These are phyloP conservation scores for Trachythela sp. DNA, from an alignment of 64 coral and sea anemone species.

Conservation along the genomic window DNA sequence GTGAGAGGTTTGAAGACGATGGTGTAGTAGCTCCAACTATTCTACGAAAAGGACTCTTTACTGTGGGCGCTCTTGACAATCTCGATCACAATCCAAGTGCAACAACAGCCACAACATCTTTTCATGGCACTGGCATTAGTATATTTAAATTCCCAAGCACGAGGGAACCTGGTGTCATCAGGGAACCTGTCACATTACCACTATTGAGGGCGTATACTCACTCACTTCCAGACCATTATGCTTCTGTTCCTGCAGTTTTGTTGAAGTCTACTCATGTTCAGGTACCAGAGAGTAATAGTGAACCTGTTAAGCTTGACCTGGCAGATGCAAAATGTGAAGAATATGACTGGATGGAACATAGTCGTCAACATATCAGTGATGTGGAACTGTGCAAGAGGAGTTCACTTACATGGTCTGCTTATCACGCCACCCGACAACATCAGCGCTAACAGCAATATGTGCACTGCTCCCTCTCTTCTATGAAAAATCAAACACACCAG, in stretches of 20 bases:
- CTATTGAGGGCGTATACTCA: neutral
- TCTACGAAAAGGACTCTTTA: conserved; percentile 56
- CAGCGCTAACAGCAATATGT: conserved; percentile 34
- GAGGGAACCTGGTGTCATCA: conserved; percentile 22
- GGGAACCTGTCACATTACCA: conserved; percentile 2
- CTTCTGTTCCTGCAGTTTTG: conserved; percentile 18
- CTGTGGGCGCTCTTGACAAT: conserved; percentile 49
- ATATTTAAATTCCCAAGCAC: conserved; percentile 54
- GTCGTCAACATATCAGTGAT: neutral
- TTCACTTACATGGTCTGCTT: conserved; percentile 40
- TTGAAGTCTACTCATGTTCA: conserved; percentile 24
- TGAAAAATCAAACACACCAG: conserved; percentile 54
- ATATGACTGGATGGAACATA: conserved; percentile 19
- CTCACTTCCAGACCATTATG: conserved; percentile 34
- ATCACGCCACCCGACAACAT: conserved; percentile 30
- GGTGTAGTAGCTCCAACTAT: conserved; percentile 46
- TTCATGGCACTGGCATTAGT: conserved; percentile 70
- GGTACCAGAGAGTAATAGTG: conserved; percentile 16
- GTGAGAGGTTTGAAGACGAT: conserved; percentile 25
- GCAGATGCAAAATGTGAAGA: conserved; percentile 14
- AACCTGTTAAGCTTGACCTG: neutral
- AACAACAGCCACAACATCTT: conserved; percentile 39
- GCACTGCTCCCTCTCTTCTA: conserved; percentile 56
- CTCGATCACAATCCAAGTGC: conserved; percentile 60
- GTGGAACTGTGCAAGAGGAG: neutral